Percentiles rank a stretch among this genome's conserved stretches.
Evolutionary conservation across 2,888 invertebrate species (phyloP).

Genomic region (Penaeus monodon): DNA sequence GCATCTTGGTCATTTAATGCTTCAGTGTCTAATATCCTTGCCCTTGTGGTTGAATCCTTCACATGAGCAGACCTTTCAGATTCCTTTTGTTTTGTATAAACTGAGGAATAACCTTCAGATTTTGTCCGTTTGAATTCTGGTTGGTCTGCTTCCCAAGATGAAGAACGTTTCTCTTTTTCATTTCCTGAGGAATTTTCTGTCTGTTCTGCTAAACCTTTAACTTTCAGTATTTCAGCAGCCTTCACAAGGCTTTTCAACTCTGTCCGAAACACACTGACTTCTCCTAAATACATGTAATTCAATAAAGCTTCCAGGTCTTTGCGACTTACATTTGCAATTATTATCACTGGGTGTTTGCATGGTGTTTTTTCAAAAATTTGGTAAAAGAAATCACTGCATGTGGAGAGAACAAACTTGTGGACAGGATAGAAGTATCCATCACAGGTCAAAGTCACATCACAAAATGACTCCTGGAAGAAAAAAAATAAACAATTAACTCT

Average conservation of each 20-base stretch:
- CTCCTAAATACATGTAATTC: slow-evolving; percentile 46
- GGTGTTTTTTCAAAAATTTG: slow-evolving; percentile 30
- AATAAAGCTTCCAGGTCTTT: slow-evolving; percentile 40
- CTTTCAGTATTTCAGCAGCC: slow-evolving; percentile 32
- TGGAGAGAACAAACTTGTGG: slow-evolving; percentile 42
- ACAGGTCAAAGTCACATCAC: slow-evolving; percentile 42
- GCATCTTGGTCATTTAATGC: no score
- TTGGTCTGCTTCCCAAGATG: slow-evolving; percentile 1
- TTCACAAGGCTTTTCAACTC: slow-evolving; percentile 35
- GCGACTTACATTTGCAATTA: slow-evolving; percentile 32
- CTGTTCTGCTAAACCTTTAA: slow-evolving; percentile 38
- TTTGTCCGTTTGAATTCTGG: slow-evolving; percentile 16
- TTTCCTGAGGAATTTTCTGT: neutral
- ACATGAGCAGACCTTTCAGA: no score
- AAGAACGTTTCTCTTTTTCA: neutral
- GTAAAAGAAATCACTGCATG: slow-evolving; percentile 47
- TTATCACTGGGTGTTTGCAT: slow-evolving; percentile 41
- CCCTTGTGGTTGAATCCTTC: no score
- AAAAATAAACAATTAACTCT: neutral
- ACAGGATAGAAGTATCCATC: slow-evolving; percentile 43
- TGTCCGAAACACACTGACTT: slow-evolving; percentile 36
- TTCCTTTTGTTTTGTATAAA: no score
- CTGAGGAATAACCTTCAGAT: slow-evolving; percentile 1
- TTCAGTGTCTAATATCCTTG: no score
- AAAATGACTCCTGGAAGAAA: slow-evolving; percentile 26